Evolutionary conservation across 2,888 invertebrate species (phyloP), one percentile per base, ranked within the genome.

Genomic region (Eupithecia tripunctaria): DNA sequence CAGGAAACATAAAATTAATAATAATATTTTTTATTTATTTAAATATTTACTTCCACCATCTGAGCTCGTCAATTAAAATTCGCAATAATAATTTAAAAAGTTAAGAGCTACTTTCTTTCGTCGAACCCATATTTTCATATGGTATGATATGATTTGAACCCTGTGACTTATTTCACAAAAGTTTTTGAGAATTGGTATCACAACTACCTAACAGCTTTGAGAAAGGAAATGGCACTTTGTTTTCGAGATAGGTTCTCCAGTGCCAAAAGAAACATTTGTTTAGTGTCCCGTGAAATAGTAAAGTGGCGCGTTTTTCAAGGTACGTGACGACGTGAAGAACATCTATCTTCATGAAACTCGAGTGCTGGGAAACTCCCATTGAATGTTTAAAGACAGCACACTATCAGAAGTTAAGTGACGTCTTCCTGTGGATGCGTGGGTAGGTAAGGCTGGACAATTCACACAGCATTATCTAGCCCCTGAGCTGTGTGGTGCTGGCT

Each of bases 291-390:
- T 29, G 60, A 60, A 60, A 27, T 29, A 29, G 18, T 15, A 60
- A 60, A 60, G 27, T 29, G 60, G 29, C 27, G 38, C 71, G 68
- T 18, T 59, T 27, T 59, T 60, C 29, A 18, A 29, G 60, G 60
- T 60, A 60, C 29, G 60, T 29, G 29, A 29, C 36, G 29, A 29
- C 60, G 60, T 29, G 60, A 29, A 18, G 2, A 18, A 15, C 60
- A 60, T 60, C 18, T 29, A 18, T 59, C 27, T 27, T 60, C 60
- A 29, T 29, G 29, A 18, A 2, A 29, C 18, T 60, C 27, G 18
- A 60, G 15, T 14, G 59, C 25, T 59, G 29, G 18, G 27, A 60
- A 21, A 18, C 8, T 27, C 18, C 10, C 47, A 29, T 60, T 29
- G 29, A 8, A 56, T 51, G 3, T 47, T 51, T 21, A 38, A 12